Conservation (phyloP, 2,888 invertebrate genomes). For the Tetragonula carbonaria region DNA sequence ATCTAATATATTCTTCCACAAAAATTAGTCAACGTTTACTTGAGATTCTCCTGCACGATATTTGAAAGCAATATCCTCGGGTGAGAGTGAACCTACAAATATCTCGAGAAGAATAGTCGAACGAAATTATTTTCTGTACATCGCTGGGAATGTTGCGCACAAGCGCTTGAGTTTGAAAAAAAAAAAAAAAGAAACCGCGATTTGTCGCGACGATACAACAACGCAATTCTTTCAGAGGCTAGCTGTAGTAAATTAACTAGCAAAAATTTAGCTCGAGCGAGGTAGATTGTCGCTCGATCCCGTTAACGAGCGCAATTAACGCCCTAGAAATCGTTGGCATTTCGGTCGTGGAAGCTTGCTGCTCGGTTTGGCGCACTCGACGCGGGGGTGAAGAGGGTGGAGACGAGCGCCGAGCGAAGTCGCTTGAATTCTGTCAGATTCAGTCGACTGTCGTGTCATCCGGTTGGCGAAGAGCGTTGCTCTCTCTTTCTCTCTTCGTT, state of each 20-base stretch:
- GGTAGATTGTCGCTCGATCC: not conserved
- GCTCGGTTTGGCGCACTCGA: conserved; percentile 14
- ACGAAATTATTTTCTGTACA: no score
- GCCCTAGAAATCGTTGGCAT: conserved; percentile 20
- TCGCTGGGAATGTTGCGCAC: no score
- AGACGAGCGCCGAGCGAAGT: not conserved
- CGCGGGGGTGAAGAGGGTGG: not conserved
- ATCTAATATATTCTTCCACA: no score
- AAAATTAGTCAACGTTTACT: no score
- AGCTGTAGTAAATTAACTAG: not conserved
- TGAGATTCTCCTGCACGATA: no score
- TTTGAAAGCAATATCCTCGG: no score
- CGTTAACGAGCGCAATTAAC: conserved; percentile 43
- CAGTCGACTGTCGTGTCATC: conserved; percentile 43
- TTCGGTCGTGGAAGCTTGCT: conserved; percentile 5
- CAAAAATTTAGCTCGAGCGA: not conserved
- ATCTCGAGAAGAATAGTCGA: no score
- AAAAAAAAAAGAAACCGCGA: not conserved
- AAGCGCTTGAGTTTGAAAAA: no score
- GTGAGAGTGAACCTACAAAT: no score
- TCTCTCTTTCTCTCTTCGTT: conserved; percentile 9
- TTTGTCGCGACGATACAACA: not conserved
- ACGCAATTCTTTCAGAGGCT: not conserved
- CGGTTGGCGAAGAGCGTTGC: conserved; percentile 36
- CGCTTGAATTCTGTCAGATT: conserved; percentile 57